Percentiles rank a stretch among this genome's conserved stretches.
These are phyloP conservation scores for Mimas tiliae DNA, from an alignment of 2,888 invertebrate genomes.

Conservation along the genomic window DNA sequence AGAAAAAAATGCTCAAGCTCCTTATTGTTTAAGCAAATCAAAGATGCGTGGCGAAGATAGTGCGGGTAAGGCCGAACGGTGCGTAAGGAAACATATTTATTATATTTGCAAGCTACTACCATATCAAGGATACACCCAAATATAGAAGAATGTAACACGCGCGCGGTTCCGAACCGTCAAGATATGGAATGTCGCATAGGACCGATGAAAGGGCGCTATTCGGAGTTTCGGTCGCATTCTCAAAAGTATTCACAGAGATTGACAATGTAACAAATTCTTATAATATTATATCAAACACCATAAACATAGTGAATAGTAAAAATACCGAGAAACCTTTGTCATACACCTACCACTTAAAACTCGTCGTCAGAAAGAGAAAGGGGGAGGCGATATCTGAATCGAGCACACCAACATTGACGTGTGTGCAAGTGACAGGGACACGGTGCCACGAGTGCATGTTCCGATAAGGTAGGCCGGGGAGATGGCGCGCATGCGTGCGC, in stretches of 20 bases:
- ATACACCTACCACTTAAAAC: background rate
- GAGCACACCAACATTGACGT: background rate
- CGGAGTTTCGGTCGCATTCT: background rate
- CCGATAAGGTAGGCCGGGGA: conserved; percentile 40
- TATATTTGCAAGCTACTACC: background rate
- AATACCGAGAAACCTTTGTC: background rate
- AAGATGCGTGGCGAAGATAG: background rate
- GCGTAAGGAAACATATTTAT: background rate
- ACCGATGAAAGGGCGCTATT: background rate
- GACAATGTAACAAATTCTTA: too few species aligned
- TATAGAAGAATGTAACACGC: conserved; percentile 1
- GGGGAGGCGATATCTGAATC: conserved; percentile 9
- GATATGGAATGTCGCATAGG: background rate
- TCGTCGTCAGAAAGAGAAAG: background rate
- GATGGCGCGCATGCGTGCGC: conserved; percentile 74
- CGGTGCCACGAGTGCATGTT: conserved; percentile 58
- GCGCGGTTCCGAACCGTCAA: background rate
- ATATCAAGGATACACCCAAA: conserved; percentile 3
- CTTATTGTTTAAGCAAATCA: background rate
- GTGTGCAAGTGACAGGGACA: conserved; percentile 66
- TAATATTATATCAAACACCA: background rate
- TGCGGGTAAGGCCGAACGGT: background rate
- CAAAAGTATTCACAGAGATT: too few species aligned
- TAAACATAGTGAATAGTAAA: background rate
- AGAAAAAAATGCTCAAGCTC: conserved; percentile 43